Conservation (phyloP, 2,797 vertebrate species). For the Periophthalmus magnuspinnatus region DNA sequence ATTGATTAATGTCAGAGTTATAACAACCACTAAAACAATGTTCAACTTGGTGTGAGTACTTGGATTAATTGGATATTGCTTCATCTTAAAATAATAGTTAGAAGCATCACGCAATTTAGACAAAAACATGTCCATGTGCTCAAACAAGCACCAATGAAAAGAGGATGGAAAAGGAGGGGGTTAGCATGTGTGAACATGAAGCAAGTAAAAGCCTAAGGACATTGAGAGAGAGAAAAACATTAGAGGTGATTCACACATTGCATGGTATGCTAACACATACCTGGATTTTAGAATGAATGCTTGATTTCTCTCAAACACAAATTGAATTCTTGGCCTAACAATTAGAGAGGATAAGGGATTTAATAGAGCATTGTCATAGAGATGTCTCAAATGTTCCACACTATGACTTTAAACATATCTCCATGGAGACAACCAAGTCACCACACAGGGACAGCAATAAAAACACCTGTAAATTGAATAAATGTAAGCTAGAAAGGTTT, state of each 20-base stretch:
- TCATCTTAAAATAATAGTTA: neutral
- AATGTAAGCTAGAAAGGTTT: too few relatives aligned
- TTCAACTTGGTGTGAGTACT: neutral
- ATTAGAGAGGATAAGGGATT: too few relatives aligned
- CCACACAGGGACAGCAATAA: too few relatives aligned
- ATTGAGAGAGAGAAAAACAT: slow-evolving; percentile 75
- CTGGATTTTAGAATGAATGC: slow-evolving; percentile 59
- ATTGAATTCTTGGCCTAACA: too few relatives aligned
- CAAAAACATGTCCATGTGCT: slow-evolving; percentile 37
- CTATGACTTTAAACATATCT: too few relatives aligned
- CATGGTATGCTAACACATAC: slow-evolving; percentile 74
- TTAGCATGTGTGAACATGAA: slow-evolving; percentile 69
- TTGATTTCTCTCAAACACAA: slow-evolving; percentile 33
- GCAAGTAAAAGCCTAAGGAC: slow-evolving; percentile 59
- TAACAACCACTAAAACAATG: neutral
- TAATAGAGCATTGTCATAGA: too few relatives aligned
- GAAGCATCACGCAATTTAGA: slow-evolving; percentile 27
- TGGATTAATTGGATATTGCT: neutral
- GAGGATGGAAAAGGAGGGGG: slow-evolving; percentile 23
- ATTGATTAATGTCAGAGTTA: too few relatives aligned
- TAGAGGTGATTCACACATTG: slow-evolving; percentile 71
- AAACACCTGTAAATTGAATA: too few relatives aligned
- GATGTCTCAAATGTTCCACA: too few relatives aligned
- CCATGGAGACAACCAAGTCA: too few relatives aligned
- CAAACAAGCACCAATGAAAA: slow-evolving; percentile 43